Evolutionary conservation across 35 echinoderm and acorn worm species (phyloP).

Genomic region (Nesometra sesokonis): DNA sequence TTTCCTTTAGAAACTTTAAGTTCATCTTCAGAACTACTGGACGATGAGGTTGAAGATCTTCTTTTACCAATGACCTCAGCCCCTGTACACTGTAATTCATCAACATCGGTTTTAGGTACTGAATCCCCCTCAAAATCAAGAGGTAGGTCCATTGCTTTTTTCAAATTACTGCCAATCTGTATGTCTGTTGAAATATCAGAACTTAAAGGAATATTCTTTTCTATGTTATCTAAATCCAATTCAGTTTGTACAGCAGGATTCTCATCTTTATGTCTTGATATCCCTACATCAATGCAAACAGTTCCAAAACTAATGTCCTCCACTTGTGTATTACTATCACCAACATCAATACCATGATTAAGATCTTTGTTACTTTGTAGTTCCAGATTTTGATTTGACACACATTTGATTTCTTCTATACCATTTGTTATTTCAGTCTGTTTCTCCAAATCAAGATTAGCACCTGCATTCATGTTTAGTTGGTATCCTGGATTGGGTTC

Average conservation of each 20-base stretch:
- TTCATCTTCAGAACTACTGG: neutral
- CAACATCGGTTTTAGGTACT: neutral
- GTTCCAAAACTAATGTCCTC: neutral
- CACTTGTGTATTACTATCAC: neutral
- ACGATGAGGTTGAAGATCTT: neutral
- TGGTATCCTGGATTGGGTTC: neutral
- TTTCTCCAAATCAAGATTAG: too few relatives aligned
- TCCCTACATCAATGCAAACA: neutral
- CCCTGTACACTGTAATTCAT: neutral
- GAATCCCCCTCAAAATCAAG: too few relatives aligned
- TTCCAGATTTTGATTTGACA: neutral
- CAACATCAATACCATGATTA: too few relatives aligned
- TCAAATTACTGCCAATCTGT: too few relatives aligned
- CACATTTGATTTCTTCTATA: too few relatives aligned
- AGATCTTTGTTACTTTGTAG: neutral
- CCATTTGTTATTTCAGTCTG: too few relatives aligned
- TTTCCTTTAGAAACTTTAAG: neutral
- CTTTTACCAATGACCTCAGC: too few relatives aligned
- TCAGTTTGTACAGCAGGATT: too few relatives aligned
- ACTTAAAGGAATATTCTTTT: too few relatives aligned
- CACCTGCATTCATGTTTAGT: neutral
- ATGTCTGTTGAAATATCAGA: too few relatives aligned
- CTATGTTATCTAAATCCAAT: too few relatives aligned
- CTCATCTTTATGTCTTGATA: neutral
- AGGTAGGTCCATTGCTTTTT: too few relatives aligned